phyloP scores from a whole-genome alignment of 2,888 invertebrate genomes.

The Azorinus chamasolen region DNA sequence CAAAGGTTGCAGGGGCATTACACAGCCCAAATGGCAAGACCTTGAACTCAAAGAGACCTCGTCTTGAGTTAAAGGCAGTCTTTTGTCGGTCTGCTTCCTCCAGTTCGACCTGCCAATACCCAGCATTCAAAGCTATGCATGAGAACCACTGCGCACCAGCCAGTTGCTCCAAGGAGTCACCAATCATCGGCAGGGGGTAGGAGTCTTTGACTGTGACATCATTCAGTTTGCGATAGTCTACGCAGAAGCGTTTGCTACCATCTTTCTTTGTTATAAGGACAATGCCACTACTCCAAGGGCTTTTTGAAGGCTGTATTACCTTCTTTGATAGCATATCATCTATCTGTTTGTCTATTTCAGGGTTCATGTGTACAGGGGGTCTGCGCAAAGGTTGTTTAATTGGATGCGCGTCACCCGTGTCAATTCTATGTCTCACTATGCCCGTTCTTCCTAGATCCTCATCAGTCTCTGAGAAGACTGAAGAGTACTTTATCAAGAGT shows the following conservation, averaged over 20 bases:
- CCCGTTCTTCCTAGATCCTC: slow-evolving; percentile 27
- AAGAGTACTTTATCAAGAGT: slow-evolving; percentile 16
- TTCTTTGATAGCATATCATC: slow-evolving; percentile 35
- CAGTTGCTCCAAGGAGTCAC: slow-evolving; percentile 36
- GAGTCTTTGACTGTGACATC: slow-evolving; percentile 32
- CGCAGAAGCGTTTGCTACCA: slow-evolving; percentile 45
- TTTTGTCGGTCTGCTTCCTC: slow-evolving; percentile 43
- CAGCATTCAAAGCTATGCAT: slow-evolving; percentile 55
- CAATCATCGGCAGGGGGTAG: slow-evolving; percentile 35
- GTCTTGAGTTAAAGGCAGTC: slow-evolving; percentile 51
- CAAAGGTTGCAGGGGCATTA: slow-evolving; percentile 55
- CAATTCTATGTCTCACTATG: slow-evolving; percentile 12
- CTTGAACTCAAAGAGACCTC: slow-evolving; percentile 48
- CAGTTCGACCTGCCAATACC: slow-evolving; percentile 63
- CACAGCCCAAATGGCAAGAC: slow-evolving; percentile 38
- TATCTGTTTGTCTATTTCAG: slow-evolving; percentile 33
- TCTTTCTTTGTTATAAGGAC: slow-evolving; percentile 54
- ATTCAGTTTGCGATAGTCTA: slow-evolving; percentile 41
- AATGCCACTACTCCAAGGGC: slow-evolving; percentile 46
- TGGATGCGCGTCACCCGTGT: slow-evolving; percentile 23
- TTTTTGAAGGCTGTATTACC: slow-evolving; percentile 36
- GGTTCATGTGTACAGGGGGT: slow-evolving; percentile 27
- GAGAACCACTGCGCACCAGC: slow-evolving; percentile 46
- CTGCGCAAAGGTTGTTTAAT: slow-evolving; percentile 40
- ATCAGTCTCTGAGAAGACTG: slow-evolving; percentile 19